Base-by-base conservation (phyloP, 2,797 vertebrate genomes). In the Ceryle rudis region DNA sequence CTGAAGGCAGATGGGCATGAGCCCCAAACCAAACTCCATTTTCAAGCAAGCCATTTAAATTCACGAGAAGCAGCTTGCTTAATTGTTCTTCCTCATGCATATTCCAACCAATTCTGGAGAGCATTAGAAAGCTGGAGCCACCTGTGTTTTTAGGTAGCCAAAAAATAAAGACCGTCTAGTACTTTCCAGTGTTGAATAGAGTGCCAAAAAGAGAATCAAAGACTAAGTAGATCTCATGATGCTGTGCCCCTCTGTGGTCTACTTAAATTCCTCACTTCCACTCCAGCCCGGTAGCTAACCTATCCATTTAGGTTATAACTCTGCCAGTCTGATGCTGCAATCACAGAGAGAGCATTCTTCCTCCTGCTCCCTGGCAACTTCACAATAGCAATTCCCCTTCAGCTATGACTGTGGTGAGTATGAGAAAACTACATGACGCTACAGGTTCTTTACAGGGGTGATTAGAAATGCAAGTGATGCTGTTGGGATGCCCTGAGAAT, bases 71-170 rank as follows among this genome's bases (percentile, higher is more conserved):
- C n/a, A 79, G 54, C 82, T 96, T 95, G 80, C 62, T 95, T 96
- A 94, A 89, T 96, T 91, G 75, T 58, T 95, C 58, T 83, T 23
- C 29, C 42, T 95, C 69, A 92, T 96, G 69, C 77, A 96, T 95
- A 97, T 90, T 93, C 85, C 58, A 88, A 62, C 14, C 26, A 47
- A 9, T 65, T 93, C 58, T 60, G 70, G 35, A 74, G 17, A 86
- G 42, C 61, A 78, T 70, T 55, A 93, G 83, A 94, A 91, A 81
- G 51, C 70, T 89, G 85, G 54, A 96, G 82, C 46, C 94, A 90
- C 87, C 87, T 96, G 80, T 93, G 73, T 65, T 90, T 93, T 93
- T 75, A 94, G 80, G 89, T 62, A 85, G 87, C 51, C 66, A 91
- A 86, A 93, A 47, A 92, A 93, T 61, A 82, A 79, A 84, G 64